phyloP scores from a whole-genome alignment of 2,797 vertebrate species.

The Calcarius lapponicus region DNA sequence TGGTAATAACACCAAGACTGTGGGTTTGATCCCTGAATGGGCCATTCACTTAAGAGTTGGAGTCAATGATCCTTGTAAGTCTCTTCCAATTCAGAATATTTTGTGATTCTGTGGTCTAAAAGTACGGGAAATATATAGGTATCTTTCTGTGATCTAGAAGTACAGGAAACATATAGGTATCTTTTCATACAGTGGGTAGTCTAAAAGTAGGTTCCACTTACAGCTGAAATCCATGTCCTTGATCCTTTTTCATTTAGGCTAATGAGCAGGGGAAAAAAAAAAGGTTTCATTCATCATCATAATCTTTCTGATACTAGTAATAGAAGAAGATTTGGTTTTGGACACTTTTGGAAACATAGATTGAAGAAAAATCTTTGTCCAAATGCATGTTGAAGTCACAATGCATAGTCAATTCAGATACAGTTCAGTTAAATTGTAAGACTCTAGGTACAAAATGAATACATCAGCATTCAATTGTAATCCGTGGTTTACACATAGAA shows the following conservation, averaged over 20 bases:
- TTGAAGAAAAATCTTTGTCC: conserved; percentile 13
- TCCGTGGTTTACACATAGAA: neutral
- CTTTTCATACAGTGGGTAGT: neutral
- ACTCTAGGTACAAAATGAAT: neutral
- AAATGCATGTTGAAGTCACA: neutral
- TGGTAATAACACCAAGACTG: neutral
- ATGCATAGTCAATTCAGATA: neutral
- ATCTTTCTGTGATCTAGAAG: too few species aligned
- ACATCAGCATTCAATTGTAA: neutral
- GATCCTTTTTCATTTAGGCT: neutral
- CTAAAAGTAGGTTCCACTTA: neutral
- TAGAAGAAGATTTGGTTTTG: neutral
- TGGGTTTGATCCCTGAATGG: neutral
- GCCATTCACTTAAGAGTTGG: neutral
- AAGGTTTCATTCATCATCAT: conserved; percentile 6
- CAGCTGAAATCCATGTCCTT: neutral
- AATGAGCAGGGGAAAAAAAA: neutral
- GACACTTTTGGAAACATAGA: neutral
- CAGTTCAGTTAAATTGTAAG: neutral
- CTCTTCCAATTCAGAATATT: neutral
- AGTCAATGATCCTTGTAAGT: neutral
- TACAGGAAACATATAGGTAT: too few species aligned
- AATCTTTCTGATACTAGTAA: neutral
- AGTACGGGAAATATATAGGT: neutral
- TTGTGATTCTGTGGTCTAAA: neutral